A percentile compares a stretch with the other conserved stretches of the same genome.
Conservation (phyloP, 2,113 vertebrate species). For the Phyllostomus hastatus region DNA sequence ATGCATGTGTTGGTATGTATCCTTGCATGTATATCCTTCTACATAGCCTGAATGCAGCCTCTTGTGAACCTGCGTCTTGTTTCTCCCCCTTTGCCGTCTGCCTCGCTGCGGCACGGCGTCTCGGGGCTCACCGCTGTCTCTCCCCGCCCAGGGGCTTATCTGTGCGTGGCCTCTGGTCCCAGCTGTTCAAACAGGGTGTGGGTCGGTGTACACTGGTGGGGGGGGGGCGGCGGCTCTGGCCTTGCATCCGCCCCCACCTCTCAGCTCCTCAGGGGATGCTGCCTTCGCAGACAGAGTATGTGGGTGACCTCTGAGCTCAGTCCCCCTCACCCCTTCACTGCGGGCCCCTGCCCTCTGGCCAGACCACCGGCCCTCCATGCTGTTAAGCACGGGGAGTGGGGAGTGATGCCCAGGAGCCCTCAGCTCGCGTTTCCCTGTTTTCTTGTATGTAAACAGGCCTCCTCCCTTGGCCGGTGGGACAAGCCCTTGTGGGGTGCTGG, state of each 20-base stretch:
- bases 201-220: not conserved
- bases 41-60: not conserved
- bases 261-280: not conserved
- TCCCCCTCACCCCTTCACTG: not conserved
- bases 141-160: not conserved
- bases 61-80: not conserved
- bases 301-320: not conserved
- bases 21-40: not conserved
- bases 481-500: slow-evolving; percentile 12
- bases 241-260: not conserved
- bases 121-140: not conserved
- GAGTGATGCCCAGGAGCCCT: not conserved
- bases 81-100: not conserved
- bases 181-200: slow-evolving; percentile 46
- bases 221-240: not conserved
- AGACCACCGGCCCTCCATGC: not conserved
- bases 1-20: not conserved
- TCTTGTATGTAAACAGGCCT: not conserved
- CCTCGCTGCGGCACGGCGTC: not conserved
- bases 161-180: not conserved
- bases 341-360: not conserved
- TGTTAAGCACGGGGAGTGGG: not conserved
- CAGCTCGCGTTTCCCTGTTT: slow-evolving; percentile 11
- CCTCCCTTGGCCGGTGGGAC: slow-evolving; percentile 20
- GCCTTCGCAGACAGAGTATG: not conserved